Conservation (phyloP, 2,888 invertebrate species). For the Idaea straminata region DNA sequence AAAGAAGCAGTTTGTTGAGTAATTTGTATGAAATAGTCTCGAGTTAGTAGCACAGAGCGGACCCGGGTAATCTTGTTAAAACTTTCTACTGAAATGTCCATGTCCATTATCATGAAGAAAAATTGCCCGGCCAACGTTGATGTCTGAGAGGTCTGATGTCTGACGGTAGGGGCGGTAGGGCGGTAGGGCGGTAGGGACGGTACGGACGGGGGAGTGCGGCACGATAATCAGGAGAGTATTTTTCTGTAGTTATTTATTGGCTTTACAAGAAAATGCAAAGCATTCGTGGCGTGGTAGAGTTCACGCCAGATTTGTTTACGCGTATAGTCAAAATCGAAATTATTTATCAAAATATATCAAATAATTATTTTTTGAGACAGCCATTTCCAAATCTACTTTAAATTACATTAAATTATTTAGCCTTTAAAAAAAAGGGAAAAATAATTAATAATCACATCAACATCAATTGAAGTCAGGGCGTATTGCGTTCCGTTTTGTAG, state of each 20-base stretch:
- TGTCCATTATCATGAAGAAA: constrained; percentile 24
- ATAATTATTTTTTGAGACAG: no score
- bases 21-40: constrained; percentile 46
- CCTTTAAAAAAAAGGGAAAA: no score
- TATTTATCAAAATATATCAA: no score
- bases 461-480: no score
- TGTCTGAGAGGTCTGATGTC: neutral
- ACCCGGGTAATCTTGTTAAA: constrained; percentile 44
- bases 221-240: neutral
- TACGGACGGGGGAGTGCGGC: neutral
- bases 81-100: constrained; percentile 27
- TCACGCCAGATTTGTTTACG: no score
- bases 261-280: neutral
- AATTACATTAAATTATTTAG: no score
- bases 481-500: no score
- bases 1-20: constrained; percentile 32
- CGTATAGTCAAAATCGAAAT: no score
- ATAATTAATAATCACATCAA: no score
- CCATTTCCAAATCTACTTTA: no score
- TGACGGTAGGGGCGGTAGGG: no score
- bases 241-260: neutral
- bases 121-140: constrained; percentile 14
- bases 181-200: no score
- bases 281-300: neutral
- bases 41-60: constrained; percentile 33